These are phyloP conservation scores for Champsocephalus gunnari DNA, from an alignment of 2,797 vertebrate species.

Conservation along the genomic window DNA sequence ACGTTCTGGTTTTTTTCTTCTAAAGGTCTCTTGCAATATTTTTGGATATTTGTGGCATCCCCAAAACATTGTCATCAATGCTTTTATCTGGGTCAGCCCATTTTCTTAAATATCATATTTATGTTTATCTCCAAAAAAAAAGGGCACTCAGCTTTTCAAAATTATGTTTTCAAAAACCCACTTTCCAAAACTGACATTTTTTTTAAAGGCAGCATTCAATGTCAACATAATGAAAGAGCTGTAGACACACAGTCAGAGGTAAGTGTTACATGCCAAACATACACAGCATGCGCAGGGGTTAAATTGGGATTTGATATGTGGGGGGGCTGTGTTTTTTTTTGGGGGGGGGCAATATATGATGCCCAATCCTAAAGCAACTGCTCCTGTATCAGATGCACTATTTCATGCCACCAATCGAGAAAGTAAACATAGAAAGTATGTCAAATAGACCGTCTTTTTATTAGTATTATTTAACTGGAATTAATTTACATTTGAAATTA, in stretches of 20 bases:
- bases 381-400: no score
- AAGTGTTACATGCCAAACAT: constrained; percentile 18
- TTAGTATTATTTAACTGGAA: no score
- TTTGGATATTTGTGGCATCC: no score
- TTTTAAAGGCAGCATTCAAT: no score
- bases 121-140: not conserved
- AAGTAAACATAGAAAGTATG: no score
- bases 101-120: not conserved
- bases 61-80: not conserved
- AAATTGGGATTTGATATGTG: no score
- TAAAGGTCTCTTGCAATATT: not conserved
- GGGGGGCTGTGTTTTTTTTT: no score
- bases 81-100: not conserved
- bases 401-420: no score
- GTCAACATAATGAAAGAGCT: not conserved
- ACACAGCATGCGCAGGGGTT: constrained; percentile 7
- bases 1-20: not conserved
- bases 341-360: no score
- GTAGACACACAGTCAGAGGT: constrained; percentile 21
- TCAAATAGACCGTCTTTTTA: no score
- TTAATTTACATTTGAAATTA: no score
- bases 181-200: not conserved
- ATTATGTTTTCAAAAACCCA: not conserved
- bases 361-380: no score
- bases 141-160: not conserved